phyloP scores from a whole-genome alignment of 2,888 invertebrate species.

The Ypsolopha sequella region DNA sequence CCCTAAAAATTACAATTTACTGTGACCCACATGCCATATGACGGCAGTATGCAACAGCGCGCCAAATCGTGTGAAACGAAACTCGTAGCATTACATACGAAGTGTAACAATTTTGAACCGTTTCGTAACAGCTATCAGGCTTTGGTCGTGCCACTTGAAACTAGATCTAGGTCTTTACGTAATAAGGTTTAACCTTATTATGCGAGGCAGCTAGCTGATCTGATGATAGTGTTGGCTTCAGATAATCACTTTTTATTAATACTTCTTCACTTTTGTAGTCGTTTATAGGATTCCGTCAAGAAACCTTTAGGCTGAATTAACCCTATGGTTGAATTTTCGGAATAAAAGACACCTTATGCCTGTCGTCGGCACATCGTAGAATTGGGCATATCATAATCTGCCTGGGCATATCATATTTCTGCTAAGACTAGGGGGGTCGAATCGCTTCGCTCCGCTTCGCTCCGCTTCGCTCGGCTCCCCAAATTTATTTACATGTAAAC shows the following conservation, averaged over 20 bases:
- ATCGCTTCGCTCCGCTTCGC: too few relatives aligned
- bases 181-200: not conserved
- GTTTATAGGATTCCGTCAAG: not conserved
- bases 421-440: too few relatives aligned
- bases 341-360: too few relatives aligned
- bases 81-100: conserved; percentile 15
- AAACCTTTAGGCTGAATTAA: too few relatives aligned
- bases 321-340: too few relatives aligned
- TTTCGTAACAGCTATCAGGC: conserved; percentile 11
- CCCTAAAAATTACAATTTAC: too few relatives aligned
- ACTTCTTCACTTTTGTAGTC: not conserved
- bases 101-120: conserved; percentile 7
- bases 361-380: too few relatives aligned
- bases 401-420: too few relatives aligned
- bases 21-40: too few relatives aligned
- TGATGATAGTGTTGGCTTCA: not conserved
- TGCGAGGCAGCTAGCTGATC: not conserved
- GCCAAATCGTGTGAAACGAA: conserved; percentile 30
- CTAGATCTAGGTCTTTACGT: not conserved
- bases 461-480: not conserved
- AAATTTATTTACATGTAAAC: not conserved
- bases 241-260: not conserved
- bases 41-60: conserved; percentile 15
- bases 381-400: too few relatives aligned
- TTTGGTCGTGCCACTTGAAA: not conserved